Evolutionary conservation across 2,888 invertebrate species (phyloP), one percentile per base, ranked within the genome.

Genomic region (Andricus quercusramuli): DNA sequence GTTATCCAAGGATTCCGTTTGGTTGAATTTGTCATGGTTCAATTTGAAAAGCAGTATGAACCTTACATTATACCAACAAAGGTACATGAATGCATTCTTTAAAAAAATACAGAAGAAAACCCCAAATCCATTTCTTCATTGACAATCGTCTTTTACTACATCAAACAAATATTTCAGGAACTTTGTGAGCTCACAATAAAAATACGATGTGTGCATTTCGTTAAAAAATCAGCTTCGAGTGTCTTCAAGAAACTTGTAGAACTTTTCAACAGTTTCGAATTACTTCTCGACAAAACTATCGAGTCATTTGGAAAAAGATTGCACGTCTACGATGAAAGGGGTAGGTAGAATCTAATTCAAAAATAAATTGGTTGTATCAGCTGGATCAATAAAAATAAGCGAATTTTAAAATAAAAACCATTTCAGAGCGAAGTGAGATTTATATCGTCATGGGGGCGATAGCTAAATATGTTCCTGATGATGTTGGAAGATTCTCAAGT

Each of bases 241-340:
- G 78, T 85, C 47, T 89, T 90, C 8, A 83, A 81, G 37, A 85
- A 84, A 68, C 84, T 91, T 8, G 87, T 92, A 70, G 79, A 86
- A 67, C 70, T 82, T 15, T 91, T 87, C 78, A 78, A 80, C 0
- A 70, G 82, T 6, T 64, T 84, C n/a, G 82, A 87, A 22, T 81
- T 90, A 47, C 77, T 85, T 47, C 81, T 90, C 29, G 80, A 65
- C 47, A 41, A 85, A 37, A 84, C 85, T 22, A 59, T 88, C 0
- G 11, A 68, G 2, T 70, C 67, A 3, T 89, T 88, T 79, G 74
- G 84, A 13, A 67, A 47, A 13, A 84, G 78, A 37, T 83, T 87
- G 37, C 81, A 62, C 47, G 20, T 59, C 17, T 79, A 83, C 29
- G 62, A 59, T 1, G 77, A 82, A 3, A 84, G 78, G 83, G 90